A percentile compares a stretch with the other conserved stretches of the same genome.
These are phyloP conservation scores for Plodia interpunctella DNA, from an alignment of 1,140 invertebrate genomes.

Conservation along the genomic window DNA sequence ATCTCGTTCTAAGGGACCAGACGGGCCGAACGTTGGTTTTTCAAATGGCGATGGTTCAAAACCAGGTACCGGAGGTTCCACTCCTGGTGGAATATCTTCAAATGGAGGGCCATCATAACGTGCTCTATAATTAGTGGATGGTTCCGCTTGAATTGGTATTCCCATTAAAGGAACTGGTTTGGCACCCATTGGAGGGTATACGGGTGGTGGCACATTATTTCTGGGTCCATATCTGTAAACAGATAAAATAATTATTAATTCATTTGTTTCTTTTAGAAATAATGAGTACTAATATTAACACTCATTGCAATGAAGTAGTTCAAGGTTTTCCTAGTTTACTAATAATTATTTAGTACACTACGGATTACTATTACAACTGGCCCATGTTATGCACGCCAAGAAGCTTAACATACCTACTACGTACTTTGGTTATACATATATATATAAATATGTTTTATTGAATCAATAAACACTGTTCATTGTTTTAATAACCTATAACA, in stretches of 20 bases:
- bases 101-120: conserved; percentile 62
- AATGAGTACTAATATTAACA: too few species aligned
- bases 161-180: conserved; percentile 48
- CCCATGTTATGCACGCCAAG: too few species aligned
- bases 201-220: conserved; percentile 48
- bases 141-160: conserved; percentile 37
- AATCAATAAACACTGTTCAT: too few species aligned
- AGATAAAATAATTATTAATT: conserved; percentile 24
- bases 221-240: conserved; percentile 65
- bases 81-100: conserved; percentile 69
- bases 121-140: conserved; percentile 52
- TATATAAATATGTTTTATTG: too few species aligned
- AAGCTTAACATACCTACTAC: too few species aligned
- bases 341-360: too few species aligned
- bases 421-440: too few species aligned
- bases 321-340: too few species aligned
- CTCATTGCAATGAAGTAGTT: too few species aligned
- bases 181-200: conserved; percentile 45
- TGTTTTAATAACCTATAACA: too few species aligned
- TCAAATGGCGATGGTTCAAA: conserved; percentile 73
- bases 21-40: conserved; percentile 57
- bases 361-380: too few species aligned
- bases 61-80: conserved; percentile 75
- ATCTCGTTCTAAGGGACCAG: conserved; percentile 56
- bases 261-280: too few species aligned